These are phyloP conservation scores for Tachystola acroxantha DNA, from an alignment of 2,888 invertebrate genomes.

Conservation along the genomic window DNA sequence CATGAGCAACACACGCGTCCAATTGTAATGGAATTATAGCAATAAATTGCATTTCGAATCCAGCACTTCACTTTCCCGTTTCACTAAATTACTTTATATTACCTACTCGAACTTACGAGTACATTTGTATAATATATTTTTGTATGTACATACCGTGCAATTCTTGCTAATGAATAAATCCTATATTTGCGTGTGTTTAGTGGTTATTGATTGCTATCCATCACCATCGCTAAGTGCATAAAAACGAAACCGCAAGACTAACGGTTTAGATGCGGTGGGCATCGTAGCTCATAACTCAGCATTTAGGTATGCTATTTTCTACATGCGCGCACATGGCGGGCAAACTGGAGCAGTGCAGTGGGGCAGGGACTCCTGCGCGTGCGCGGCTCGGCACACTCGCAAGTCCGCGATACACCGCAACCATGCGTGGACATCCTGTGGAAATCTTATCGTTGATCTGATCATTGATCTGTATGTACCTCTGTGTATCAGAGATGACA, in stretches of 20 bases:
- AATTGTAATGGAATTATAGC: slow-evolving; percentile 52
- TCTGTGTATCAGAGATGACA: too few species aligned
- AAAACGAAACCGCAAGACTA: not conserved
- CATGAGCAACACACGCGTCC: slow-evolving; percentile 33
- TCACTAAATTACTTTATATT: slow-evolving; percentile 9
- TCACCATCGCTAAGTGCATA: not conserved
- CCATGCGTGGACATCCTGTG: slow-evolving; percentile 6
- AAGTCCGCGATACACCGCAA: slow-evolving; percentile 14
- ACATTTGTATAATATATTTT: too few species aligned
- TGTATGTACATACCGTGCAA: too few species aligned
- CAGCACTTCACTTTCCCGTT: slow-evolving; percentile 21
- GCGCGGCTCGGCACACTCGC: slow-evolving; percentile 31
- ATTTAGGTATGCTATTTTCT: slow-evolving; percentile 36
- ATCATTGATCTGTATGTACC: too few species aligned
- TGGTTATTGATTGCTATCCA: not conserved
- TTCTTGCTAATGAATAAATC: too few species aligned
- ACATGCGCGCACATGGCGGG: not conserved
- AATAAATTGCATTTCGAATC: slow-evolving; percentile 48
- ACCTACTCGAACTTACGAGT: not conserved
- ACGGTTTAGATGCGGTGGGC: not conserved
- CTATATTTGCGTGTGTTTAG: too few species aligned
- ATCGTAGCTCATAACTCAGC: not conserved
- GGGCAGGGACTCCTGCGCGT: slow-evolving; percentile 3
- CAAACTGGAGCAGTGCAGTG: slow-evolving; percentile 8
- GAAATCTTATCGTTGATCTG: not conserved